phyloP scores from a whole-genome alignment of 2,113 vertebrate genomes.

The Plestiodon gilberti region DNA sequence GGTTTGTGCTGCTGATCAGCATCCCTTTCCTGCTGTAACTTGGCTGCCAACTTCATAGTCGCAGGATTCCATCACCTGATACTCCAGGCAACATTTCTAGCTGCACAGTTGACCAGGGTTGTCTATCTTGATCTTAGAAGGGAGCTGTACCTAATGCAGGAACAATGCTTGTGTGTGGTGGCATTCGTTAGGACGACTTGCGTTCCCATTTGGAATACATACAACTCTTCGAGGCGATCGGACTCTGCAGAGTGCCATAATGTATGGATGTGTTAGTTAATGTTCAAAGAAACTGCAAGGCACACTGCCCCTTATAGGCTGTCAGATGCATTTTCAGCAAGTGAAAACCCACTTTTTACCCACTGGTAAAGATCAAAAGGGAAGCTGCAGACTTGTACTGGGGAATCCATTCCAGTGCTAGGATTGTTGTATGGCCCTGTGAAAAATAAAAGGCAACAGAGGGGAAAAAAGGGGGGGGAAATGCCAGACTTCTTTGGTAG shows the following conservation, averaged over 20 bases:
- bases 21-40: background rate
- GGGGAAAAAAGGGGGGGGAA: too few species aligned
- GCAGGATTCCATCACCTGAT: background rate
- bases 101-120: background rate
- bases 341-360: too few species aligned
- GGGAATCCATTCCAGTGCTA: too few species aligned
- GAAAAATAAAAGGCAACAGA: too few species aligned
- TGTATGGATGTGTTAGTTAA: background rate
- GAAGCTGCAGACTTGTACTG: background rate
- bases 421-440: too few species aligned
- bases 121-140: background rate
- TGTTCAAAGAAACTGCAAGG: background rate
- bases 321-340: background rate
- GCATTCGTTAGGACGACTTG: background rate
- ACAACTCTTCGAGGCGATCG: background rate
- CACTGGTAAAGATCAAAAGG: background rate
- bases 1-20: background rate
- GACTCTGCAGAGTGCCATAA: background rate
- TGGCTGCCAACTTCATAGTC: background rate
- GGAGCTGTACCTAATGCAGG: background rate
- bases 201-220: background rate
- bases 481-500: too few species aligned
- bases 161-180: rapidly evolving
- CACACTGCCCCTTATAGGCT: background rate
- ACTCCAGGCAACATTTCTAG: too few species aligned